Conservation (phyloP, 2,797 vertebrate genomes). For the Astyanax mexicanus region DNA sequence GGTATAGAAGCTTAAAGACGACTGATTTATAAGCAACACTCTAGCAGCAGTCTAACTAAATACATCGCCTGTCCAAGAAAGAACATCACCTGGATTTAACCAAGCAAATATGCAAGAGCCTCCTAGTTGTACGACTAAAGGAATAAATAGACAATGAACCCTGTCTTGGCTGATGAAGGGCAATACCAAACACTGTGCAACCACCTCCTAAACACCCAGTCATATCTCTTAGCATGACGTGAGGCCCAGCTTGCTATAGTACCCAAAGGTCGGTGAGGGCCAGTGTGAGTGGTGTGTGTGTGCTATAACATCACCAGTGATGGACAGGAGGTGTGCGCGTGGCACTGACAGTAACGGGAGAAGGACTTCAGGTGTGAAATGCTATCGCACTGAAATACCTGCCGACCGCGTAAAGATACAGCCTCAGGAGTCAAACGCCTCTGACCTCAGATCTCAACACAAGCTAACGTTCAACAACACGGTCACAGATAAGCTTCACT, state of each 20-base stretch:
- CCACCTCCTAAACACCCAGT: not conserved
- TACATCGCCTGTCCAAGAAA: too few species aligned
- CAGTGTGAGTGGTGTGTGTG: not conserved
- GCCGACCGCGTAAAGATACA: not conserved
- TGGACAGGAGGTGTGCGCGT: not conserved
- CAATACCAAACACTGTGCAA: not conserved
- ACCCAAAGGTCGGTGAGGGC: not conserved
- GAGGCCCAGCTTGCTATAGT: not conserved
- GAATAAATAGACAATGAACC: too few species aligned
- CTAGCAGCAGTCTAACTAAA: too few species aligned
- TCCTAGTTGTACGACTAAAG: too few species aligned
- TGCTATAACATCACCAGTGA: constrained; percentile 12
- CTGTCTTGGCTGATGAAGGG: too few species aligned
- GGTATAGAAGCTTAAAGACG: too few species aligned
- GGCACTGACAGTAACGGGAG: not conserved
- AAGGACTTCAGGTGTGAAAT: not conserved
- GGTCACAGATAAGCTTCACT: constrained; percentile 6
- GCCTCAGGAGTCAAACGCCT: not conserved
- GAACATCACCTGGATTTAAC: too few species aligned
- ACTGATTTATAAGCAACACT: too few species aligned
- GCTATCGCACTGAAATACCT: not conserved
- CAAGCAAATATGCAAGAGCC: too few species aligned
- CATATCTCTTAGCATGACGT: not conserved
- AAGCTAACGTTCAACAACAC: not conserved
- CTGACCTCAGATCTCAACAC: not conserved